Base-by-base conservation (phyloP, 2,888 invertebrate species). In the Agrochola lychnidis region DNA sequence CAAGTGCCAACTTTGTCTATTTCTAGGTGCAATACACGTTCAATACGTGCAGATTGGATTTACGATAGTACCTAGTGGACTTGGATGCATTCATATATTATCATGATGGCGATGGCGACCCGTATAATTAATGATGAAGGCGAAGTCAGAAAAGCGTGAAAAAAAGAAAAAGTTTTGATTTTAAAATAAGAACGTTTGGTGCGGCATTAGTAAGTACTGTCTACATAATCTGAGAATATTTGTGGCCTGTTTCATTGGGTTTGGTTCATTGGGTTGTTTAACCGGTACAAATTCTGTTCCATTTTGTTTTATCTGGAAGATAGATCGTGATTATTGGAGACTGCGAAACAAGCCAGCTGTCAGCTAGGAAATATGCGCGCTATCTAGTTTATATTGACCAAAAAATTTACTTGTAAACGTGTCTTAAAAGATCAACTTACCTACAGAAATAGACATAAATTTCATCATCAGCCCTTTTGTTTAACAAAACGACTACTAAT, bases 11-110 rank as follows among this genome's bases (percentile, higher is more conserved):
- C 89, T 92, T 92, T 89, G 90, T 89, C 88, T 91, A 87, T 90
- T 89, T 73, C 83, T 90, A 90, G 88, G 92, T 93, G 93, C 94
- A 93, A 93, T 92, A 92, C 90, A 92, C 84, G 89, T 90, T 91
- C 88, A 82, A 81, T 88, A 84, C 78, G 81, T 82, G 79, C 86
- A 90, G 93, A 93, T 93, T 89, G 89, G 87, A 92, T 93, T 92
- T 90, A 83, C 76, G 87, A 87, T 88, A 87, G 87, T 64, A 79
- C 73, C 51, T 72, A 16, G 63, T 66, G 79, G 78, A 53, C 79
- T 79, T 84, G 81, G 82, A 85, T 86, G 82, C 82, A 84, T 86
- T 88, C 78, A 84, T 87, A 63, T n/a, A 79, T 73, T 78, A 79
- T 73, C 70, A 64, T 56, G 79, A 83, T 83, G 64, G 69, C 68